Evolutionary conservation across 2,113 vertebrate species (phyloP).

Genomic region (Nothoprocta perdicaria): DNA sequence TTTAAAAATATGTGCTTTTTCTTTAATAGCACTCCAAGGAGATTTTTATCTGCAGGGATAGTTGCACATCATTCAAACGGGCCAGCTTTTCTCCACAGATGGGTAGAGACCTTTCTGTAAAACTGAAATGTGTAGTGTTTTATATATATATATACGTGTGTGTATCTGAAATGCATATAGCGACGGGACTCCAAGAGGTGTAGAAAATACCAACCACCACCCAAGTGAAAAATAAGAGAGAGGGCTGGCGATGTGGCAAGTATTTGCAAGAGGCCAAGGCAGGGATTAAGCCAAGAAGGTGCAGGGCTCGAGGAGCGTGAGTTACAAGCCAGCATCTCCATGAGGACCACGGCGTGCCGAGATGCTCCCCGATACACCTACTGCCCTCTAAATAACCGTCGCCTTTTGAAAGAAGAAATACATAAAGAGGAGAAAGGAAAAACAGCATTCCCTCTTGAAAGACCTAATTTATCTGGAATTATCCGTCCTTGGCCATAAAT

Average conservation of each 20-base stretch:
- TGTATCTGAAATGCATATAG: not conserved
- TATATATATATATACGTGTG: not conserved
- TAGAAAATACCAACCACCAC: not conserved
- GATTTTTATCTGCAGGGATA: not conserved
- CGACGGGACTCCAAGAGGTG: not conserved
- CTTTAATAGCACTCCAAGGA: not conserved
- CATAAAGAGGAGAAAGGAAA: not conserved
- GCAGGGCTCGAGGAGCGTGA: fast-evolving
- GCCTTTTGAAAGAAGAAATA: conserved; percentile 30
- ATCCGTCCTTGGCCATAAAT: conserved; percentile 51
- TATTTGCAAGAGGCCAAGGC: not conserved
- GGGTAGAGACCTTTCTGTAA: not conserved
- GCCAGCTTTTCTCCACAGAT: not conserved
- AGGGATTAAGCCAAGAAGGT: fast-evolving
- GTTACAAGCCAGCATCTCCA: conserved; percentile 6
- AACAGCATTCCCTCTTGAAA: not conserved
- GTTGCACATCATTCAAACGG: not conserved
- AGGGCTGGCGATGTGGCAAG: not conserved
- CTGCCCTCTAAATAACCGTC: not conserved
- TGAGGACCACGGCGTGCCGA: not conserved
- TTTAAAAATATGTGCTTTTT: not conserved
- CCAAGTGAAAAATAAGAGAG: not conserved
- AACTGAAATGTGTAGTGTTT: not conserved
- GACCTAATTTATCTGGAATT: conserved; percentile 56
- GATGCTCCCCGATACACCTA: not conserved